Conservation (phyloP, 2,113 vertebrate species). For the Xerus inauris region DNA sequence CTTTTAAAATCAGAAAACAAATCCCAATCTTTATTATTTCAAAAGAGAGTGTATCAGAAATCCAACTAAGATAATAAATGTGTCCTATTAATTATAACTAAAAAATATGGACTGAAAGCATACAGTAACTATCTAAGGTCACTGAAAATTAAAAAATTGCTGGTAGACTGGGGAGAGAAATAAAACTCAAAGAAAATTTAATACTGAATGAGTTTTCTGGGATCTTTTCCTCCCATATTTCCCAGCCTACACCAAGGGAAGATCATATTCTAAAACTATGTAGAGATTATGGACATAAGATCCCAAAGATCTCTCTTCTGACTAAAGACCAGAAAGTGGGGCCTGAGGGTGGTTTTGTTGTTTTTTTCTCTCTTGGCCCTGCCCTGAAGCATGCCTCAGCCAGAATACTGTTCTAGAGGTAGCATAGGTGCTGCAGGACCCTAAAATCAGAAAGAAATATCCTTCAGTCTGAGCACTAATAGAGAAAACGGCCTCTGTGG, state of each 20-base stretch:
- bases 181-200: neutral
- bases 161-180: neutral
- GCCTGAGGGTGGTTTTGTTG: neutral
- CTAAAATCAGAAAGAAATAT: neutral
- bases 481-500: neutral
- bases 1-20: neutral
- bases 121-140: neutral
- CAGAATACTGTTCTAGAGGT: neutral
- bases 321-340: neutral
- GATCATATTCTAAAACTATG: neutral
- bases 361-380: neutral
- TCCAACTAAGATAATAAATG: neutral
- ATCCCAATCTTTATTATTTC: neutral
- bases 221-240: neutral
- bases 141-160: neutral
- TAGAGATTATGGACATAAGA: neutral
- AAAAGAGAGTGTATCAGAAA: neutral
- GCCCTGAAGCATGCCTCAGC: neutral
- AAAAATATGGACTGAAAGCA: neutral
- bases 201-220: neutral
- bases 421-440: neutral
- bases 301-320: neutral
- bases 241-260: neutral
- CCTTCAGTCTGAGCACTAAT: no score
- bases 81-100: neutral